Conservation (phyloP, 2,113 vertebrate genomes). For the Callionymus lyra region DNA sequence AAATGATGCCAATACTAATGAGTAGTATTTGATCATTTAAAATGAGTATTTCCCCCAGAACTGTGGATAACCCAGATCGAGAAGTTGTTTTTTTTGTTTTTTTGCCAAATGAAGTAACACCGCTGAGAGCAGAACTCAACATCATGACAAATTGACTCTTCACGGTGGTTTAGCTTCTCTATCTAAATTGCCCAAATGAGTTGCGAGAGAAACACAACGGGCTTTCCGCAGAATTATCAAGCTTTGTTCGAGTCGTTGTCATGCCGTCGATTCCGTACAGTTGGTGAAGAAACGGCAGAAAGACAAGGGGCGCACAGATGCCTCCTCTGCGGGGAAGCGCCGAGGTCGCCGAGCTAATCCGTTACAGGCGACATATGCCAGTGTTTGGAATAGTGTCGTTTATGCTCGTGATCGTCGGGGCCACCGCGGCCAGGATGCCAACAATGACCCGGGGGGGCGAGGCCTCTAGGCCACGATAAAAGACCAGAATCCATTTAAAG, state of each 20-base stretch:
- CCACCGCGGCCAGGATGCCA: slow-evolving; percentile 27
- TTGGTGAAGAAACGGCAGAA: slow-evolving; percentile 1
- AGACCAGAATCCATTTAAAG: slow-evolving; percentile 47
- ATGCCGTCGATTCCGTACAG: no score
- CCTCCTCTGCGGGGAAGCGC: slow-evolving; percentile 34
- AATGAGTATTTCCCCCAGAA: no score
- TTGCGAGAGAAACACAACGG: no score
- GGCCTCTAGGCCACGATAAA: slow-evolving; percentile 37
- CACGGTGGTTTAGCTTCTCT: background rate
- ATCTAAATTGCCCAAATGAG: no score
- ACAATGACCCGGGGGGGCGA: slow-evolving; percentile 24
- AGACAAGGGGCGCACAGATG: slow-evolving; percentile 21
- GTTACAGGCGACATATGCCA: slow-evolving; percentile 32
- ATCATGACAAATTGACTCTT: background rate
- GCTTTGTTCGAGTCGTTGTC: no score
- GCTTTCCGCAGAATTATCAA: no score
- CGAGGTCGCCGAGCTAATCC: slow-evolving; percentile 28
- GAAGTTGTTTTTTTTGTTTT: no score
- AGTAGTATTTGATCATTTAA: no score
- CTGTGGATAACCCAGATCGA: no score
- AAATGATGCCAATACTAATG: no score
- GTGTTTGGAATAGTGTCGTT: slow-evolving; percentile 27
- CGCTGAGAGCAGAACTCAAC: background rate
- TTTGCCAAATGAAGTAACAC: no score
- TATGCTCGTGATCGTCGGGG: slow-evolving; percentile 34